These are phyloP conservation scores for Hippoglossus stenolepis DNA, from an alignment of 2,113 vertebrate genomes.

Conservation along the genomic window DNA sequence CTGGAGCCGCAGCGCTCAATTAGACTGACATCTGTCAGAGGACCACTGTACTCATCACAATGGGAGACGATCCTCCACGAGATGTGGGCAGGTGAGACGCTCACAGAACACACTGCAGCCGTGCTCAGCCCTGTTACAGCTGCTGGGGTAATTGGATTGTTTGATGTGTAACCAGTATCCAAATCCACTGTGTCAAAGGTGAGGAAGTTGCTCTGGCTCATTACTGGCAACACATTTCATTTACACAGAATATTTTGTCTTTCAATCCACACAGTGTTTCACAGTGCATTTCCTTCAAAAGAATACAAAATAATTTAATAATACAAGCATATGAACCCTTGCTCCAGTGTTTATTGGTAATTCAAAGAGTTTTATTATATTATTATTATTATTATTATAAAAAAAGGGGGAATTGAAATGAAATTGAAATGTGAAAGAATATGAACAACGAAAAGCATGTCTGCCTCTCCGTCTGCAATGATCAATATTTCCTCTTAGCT, in stretches of 20 bases:
- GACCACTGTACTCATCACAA: slow-evolving; percentile 50
- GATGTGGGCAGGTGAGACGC: slow-evolving; percentile 51
- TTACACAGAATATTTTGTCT: slow-evolving; percentile 3
- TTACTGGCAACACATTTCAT: slow-evolving; percentile 14
- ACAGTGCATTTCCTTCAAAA: neutral
- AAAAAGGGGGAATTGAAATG: too few species aligned
- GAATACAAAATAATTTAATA: neutral
- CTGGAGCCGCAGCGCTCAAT: slow-evolving; percentile 62
- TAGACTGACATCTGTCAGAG: slow-evolving; percentile 71
- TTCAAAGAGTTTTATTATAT: too few species aligned
- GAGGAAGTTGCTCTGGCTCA: slow-evolving; percentile 30
- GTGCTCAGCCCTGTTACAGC: slow-evolving; percentile 55
- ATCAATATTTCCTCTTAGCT: slow-evolving; percentile 43
- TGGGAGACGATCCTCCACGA: slow-evolving; percentile 58
- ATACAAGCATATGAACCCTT: neutral
- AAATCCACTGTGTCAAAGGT: slow-evolving; percentile 52
- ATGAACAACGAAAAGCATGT: neutral
- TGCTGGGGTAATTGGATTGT: slow-evolving; percentile 56
- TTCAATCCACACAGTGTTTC: neutral
- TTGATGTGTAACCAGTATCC: slow-evolving; percentile 47
- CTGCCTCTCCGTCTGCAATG: neutral
- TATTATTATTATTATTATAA: too few species aligned
- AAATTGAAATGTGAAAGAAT: neutral
- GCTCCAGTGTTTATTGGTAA: too few species aligned
- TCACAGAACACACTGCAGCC: slow-evolving; percentile 39